Evolutionary conservation across 23 tunicate species (phyloP).

Genomic region (Oikopleura dioica): DNA sequence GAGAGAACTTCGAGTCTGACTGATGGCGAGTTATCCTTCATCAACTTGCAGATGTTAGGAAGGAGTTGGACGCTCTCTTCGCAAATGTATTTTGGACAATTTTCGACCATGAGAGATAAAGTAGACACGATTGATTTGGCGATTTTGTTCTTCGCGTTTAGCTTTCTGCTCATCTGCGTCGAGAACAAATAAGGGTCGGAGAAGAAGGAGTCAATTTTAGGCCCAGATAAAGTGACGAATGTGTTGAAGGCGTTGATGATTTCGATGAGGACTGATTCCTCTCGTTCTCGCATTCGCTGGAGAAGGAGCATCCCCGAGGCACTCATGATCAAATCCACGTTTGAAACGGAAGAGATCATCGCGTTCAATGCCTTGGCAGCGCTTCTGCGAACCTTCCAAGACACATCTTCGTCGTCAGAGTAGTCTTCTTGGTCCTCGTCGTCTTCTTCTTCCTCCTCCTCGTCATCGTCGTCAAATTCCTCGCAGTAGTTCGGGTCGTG

Average conservation of each 20-base stretch:
- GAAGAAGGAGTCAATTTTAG: not conserved
- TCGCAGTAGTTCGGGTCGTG: slow-evolving; percentile 86
- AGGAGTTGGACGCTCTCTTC: not conserved
- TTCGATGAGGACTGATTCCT: slow-evolving; percentile 54
- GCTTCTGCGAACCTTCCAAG: slow-evolving; percentile 53
- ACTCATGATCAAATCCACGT: not conserved
- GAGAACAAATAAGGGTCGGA: not conserved
- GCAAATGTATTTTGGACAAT: not conserved
- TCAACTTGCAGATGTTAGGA: not conserved
- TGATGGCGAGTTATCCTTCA: not conserved
- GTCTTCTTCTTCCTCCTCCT: slow-evolving; percentile 33
- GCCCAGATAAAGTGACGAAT: slow-evolving; percentile 20
- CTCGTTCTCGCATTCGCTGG: slow-evolving; percentile 34
- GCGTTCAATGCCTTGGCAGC: slow-evolving; percentile 13
- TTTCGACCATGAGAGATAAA: not conserved
- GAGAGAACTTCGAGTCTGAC: not conserved
- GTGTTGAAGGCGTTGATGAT: slow-evolving; percentile 54
- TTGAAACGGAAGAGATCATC: not conserved
- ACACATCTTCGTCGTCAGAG: slow-evolving; percentile 93
- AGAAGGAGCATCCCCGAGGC: not conserved
- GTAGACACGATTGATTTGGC: not conserved
- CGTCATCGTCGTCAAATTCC: slow-evolving; percentile 48
- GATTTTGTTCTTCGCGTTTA: not conserved
- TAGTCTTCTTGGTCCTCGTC: slow-evolving; percentile 91
- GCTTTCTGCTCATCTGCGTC: not conserved